A percentile compares a stretch with the other conserved stretches of the same genome.
phyloP scores from a whole-genome alignment of 2,797 vertebrate species.

The Nyctibius grandis region DNA sequence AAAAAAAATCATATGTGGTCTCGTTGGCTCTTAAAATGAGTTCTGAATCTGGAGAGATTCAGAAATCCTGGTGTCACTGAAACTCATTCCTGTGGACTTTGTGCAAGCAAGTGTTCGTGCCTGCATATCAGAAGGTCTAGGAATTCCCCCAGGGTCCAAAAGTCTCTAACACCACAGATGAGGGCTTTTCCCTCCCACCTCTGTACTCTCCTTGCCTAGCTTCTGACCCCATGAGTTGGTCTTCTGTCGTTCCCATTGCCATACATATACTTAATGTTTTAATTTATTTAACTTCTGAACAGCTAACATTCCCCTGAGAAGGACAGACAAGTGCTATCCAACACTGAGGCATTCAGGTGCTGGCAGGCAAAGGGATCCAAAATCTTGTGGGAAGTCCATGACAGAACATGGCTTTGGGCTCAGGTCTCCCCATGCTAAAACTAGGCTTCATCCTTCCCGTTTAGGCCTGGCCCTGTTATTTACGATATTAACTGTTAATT shows the following conservation, averaged over 20 bases:
- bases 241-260: not conserved
- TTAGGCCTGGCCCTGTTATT: not conserved
- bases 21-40: not conserved
- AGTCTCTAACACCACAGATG: not conserved
- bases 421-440: not conserved
- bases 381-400: not conserved
- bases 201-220: not conserved
- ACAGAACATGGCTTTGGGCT: not conserved
- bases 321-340: not conserved
- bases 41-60: too few species aligned
- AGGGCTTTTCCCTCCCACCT: not conserved
- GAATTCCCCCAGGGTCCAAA: not conserved
- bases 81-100: not conserved
- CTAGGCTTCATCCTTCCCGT: not conserved
- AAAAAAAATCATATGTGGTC: not conserved
- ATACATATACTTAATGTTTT: not conserved
- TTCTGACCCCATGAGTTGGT: not conserved
- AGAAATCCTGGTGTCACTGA: not conserved
- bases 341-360: not conserved
- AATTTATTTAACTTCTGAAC: not conserved
- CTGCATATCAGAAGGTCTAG: not conserved
- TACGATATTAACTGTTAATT: not conserved
- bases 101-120: rapidly evolving
- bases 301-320: not conserved
- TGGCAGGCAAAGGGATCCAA: not conserved